Base-by-base conservation (phyloP, 2,888 invertebrate species). In the Suillia variegata region DNA sequence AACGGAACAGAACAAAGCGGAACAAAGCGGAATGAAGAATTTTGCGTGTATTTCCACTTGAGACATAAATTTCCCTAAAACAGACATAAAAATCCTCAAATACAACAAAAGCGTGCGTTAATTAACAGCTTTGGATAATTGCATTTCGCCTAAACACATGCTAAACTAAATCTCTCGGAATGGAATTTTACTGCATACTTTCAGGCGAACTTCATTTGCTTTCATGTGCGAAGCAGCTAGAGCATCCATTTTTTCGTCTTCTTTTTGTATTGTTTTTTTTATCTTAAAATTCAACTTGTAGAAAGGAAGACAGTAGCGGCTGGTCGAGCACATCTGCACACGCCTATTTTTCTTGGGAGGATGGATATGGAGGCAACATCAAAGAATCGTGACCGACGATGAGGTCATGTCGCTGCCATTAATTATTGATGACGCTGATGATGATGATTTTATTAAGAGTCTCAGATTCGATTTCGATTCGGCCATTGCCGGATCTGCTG, bases 351-450 rank as follows among this genome's bases (percentile, higher is more conserved):
- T 38, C 38, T 31, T 31, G 31, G 31, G n/a, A 31, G 31, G 26
- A 5, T 26, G 26, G 26, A 10, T n/a, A 38, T 62, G 62, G 38
- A 56, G 42, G 49, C 45, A 51, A 58, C 56, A 58, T 4, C 15
- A n/a, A n/a, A 24, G 59, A 77, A 73, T 73, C 77, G 77, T 77
- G 77, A 76, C 78, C 71, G 67, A 56, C 67, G 64, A 65, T 65
- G 67, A 62, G 70, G 69, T 72, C 77, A 78, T 79, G 77, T 79
- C 71, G 72, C 68, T 66, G 67, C 69, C 77, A 77, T 79, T 77
- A 79, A 77, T 77, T 79, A 77, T 76, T 69, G 76, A 76, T 78
- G 76, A 75, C 69, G 22, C 24, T 55, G 64, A 62, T 67, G 67
- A 65, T 67, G 65, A 65, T 67, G 59, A 60, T 60, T 60, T 62